Percentiles rank a stretch among this genome's conserved stretches.
These are phyloP conservation scores for Zonotrichia leucophrys DNA, from an alignment of 2,113 vertebrate species.

Conservation along the genomic window DNA sequence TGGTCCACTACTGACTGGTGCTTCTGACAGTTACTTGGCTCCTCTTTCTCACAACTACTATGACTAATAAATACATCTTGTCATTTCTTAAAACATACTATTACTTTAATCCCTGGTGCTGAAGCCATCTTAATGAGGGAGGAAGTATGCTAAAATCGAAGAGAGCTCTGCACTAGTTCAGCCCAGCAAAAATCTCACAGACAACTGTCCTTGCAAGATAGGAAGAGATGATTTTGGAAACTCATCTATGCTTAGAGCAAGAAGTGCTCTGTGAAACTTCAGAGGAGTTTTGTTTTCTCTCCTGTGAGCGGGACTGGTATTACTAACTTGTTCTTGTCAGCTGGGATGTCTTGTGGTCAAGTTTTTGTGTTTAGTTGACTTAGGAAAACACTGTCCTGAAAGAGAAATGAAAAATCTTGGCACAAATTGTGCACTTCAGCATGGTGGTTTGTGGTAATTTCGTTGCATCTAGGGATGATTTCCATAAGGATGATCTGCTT, in stretches of 20 bases:
- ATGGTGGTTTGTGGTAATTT: not conserved
- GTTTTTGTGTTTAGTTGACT: not conserved
- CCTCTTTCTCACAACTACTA: not conserved
- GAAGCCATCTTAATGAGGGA: not conserved
- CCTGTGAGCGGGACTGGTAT: not conserved
- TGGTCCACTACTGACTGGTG: not conserved
- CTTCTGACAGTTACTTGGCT: not conserved
- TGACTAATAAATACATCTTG: not conserved
- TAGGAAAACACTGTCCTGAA: not conserved
- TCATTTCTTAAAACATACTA: not conserved
- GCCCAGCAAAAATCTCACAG: not conserved
- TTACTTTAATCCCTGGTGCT: not conserved
- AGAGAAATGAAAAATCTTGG: not conserved
- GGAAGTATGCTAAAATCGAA: not conserved
- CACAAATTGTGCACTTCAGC: not conserved
- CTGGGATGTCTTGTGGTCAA: not conserved
- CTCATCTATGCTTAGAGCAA: not conserved
- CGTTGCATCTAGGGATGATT: not conserved
- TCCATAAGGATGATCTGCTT: not conserved
- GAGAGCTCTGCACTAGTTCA: not conserved
- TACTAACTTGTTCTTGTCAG: not conserved
- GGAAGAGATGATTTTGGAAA: not conserved
- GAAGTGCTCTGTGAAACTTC: not conserved
- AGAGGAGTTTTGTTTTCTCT: not conserved
- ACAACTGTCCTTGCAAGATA: not conserved